These are phyloP conservation scores for Tigriopus japonicus DNA, from an alignment of 1,140 invertebrate species.

Conservation along the genomic window DNA sequence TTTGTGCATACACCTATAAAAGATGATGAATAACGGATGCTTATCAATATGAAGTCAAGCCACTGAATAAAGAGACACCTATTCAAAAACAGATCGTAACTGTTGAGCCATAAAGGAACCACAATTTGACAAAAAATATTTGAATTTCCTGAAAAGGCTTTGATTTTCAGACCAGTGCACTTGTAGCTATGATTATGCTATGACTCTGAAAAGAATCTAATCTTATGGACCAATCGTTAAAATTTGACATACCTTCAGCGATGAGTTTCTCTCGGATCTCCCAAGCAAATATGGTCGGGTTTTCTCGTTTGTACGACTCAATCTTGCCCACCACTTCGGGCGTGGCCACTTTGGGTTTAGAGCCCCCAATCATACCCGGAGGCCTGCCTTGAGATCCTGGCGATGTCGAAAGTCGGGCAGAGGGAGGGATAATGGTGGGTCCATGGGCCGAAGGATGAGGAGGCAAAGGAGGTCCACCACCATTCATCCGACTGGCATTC, in stretches of 20 bases:
- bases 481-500: background rate
- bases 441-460: background rate
- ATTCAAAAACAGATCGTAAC: background rate
- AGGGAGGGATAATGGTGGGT: background rate
- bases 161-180: too few relatives aligned
- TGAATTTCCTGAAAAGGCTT: too few relatives aligned
- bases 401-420: background rate
- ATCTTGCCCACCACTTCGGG: conserved; percentile 86
- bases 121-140: too few relatives aligned
- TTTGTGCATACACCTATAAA: conserved; percentile 66
- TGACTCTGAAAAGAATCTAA: too few relatives aligned
- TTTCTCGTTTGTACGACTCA: conserved; percentile 86
- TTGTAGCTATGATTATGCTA: too few relatives aligned
- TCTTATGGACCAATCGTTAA: too few relatives aligned
- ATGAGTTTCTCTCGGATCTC: conserved; percentile 83
- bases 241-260: conserved; percentile 56
- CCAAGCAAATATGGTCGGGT: conserved; percentile 96
- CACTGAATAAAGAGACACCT: background rate
- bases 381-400: conserved; percentile 34
- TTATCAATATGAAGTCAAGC: conserved; percentile 15
- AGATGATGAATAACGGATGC: too few relatives aligned
- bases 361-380: conserved; percentile 89
- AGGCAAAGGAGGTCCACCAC: background rate
- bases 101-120: too few relatives aligned
- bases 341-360: conserved; percentile 95